Percentiles rank a stretch among this genome's conserved stretches.
phyloP scores from a whole-genome alignment of 2,888 invertebrate species.

The Andrena flavipes region DNA sequence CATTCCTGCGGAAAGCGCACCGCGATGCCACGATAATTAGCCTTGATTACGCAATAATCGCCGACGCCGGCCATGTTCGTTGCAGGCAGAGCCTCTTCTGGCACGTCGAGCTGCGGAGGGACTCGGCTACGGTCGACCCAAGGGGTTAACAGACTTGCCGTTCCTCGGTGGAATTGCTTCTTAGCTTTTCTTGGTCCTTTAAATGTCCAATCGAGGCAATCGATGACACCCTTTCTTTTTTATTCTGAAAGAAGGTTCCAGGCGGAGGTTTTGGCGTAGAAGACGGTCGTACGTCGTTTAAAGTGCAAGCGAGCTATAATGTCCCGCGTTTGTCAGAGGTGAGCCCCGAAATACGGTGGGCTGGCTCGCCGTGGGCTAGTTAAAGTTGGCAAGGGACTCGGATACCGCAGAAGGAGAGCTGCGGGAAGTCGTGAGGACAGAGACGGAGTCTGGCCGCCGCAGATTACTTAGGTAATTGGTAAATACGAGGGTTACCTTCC shows the following conservation, averaged over 20 bases:
- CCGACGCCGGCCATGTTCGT: slow-evolving; percentile 66
- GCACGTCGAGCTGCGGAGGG: slow-evolving; percentile 31
- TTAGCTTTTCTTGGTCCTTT: no score
- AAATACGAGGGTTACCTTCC: slow-evolving; percentile 83
- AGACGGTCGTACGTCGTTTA: slow-evolving; percentile 60
- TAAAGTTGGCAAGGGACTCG: slow-evolving; percentile 65
- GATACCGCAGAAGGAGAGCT: slow-evolving; percentile 68
- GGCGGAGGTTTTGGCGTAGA: neutral
- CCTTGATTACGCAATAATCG: slow-evolving; percentile 80
- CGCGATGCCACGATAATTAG: slow-evolving; percentile 78
- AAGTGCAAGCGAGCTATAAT: slow-evolving; percentile 51
- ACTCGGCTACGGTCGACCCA: slow-evolving; percentile 12
- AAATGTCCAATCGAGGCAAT: no score
- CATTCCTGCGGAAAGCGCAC: slow-evolving; percentile 39
- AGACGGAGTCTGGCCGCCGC: slow-evolving; percentile 79
- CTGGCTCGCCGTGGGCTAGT: slow-evolving; percentile 74
- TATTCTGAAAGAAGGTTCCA: neutral
- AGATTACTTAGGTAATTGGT: slow-evolving; percentile 85
- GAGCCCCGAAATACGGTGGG: slow-evolving; percentile 30
- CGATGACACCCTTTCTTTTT: no score
- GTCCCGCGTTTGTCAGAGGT: slow-evolving; percentile 68
- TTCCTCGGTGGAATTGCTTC: no score
- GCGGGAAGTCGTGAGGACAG: slow-evolving; percentile 78
- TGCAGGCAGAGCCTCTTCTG: slow-evolving; percentile 7
- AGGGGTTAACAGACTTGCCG: slow-evolving; percentile 34